Conservation (phyloP, 2,797 vertebrate species). For the Arctocebus calabarensis region DNA sequence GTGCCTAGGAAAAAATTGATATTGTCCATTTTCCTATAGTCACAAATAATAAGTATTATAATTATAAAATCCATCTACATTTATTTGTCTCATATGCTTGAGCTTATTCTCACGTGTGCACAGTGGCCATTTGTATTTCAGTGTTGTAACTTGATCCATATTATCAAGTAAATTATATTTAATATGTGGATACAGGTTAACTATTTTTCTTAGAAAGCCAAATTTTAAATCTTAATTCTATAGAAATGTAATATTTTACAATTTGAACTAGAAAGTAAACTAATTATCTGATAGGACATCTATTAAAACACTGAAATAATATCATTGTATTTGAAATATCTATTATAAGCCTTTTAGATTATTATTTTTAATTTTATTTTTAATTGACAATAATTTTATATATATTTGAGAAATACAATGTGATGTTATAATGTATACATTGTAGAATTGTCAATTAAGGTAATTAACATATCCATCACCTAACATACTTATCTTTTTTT, state of each 20-base stretch:
- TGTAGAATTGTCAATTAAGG: neutral
- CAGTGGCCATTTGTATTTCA: neutral
- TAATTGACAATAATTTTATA: neutral
- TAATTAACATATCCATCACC: neutral
- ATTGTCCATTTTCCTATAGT: neutral
- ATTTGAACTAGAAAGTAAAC: neutral
- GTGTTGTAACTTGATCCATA: neutral
- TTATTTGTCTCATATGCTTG: neutral
- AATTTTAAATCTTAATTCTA: neutral
- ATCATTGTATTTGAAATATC: neutral
- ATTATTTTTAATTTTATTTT: neutral
- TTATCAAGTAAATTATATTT: neutral
- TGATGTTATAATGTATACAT: neutral
- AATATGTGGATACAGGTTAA: neutral
- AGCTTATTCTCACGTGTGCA: neutral
- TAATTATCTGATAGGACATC: neutral
- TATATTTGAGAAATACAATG: neutral
- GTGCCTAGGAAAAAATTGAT: neutral
- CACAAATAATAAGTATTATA: neutral
- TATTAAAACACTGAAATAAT: neutral
- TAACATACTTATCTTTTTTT: neutral
- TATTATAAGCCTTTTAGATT: neutral
- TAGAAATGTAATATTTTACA: neutral
- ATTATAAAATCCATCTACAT: neutral
- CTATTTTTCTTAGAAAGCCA: neutral